phyloP scores from a whole-genome alignment of 2,888 invertebrate genomes.

The Xestia ashworthii region DNA sequence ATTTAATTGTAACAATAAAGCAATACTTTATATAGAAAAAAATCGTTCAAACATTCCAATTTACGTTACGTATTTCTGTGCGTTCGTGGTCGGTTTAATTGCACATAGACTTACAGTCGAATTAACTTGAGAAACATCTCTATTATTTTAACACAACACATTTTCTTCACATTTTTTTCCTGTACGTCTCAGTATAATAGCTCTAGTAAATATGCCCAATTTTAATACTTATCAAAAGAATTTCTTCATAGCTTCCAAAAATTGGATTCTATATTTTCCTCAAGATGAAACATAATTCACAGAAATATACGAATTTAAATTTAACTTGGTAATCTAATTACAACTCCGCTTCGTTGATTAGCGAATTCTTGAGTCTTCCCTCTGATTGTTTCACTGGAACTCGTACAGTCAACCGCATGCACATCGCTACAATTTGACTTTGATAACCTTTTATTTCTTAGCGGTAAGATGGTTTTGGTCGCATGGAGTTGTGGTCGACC shows the following conservation, averaged over 20 bases:
- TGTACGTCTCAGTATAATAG: not conserved
- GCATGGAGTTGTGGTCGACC: not conserved
- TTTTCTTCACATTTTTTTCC: too few species aligned
- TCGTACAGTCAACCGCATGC: slow-evolving; percentile 7
- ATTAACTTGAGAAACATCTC: not conserved
- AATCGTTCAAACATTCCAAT: not conserved
- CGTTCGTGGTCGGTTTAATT: not conserved
- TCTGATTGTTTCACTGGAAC: slow-evolving; percentile 32
- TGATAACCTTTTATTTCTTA: not conserved
- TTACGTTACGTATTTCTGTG: not conserved
- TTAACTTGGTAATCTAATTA: slow-evolving; percentile 48
- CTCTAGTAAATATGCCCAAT: not conserved
- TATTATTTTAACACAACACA: not conserved
- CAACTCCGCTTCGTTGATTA: slow-evolving; percentile 51
- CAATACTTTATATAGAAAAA: not conserved
- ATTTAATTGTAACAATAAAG: not conserved
- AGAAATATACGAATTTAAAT: slow-evolving; percentile 45
- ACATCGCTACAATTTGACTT: not conserved
- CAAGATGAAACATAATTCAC: slow-evolving; percentile 47
- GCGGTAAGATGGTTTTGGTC: not conserved
- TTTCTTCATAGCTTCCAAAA: not conserved
- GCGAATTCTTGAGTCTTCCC: slow-evolving; percentile 45
- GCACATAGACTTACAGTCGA: not conserved
- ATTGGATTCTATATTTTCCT: slow-evolving; percentile 19
- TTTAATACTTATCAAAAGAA: not conserved